Base-by-base conservation (phyloP, 2,888 invertebrate genomes). In the Petrolisthes manimaculis region DNA sequence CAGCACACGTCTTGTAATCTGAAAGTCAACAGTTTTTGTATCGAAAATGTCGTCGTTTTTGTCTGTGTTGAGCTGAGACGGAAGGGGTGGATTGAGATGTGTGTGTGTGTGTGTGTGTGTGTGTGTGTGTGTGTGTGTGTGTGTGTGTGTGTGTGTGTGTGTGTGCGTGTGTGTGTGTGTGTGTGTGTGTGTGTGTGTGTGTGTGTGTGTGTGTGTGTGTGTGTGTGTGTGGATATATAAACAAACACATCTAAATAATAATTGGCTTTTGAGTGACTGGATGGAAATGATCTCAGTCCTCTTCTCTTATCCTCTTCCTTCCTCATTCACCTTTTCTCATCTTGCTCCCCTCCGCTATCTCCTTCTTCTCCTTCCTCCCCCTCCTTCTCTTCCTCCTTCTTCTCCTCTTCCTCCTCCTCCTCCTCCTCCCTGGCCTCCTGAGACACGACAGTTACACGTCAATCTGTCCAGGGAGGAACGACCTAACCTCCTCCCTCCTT, bases 111-210 rank as follows among this genome's bases (percentile, higher is more conserved):
- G 69, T 83, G 83, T 71, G 71, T 71, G 83, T 83, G 83, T 83
- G 83, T 71, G 83, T 83, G 69, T 71, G 71, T 69, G 71, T 83
- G 83, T 69, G 71, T 69, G 69, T 71, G 71, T 83, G 71, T 69
- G 83, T 83, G 83, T 83, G 83, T 83, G 83, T 83, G 83, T 83
- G 83, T 83, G 83, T 83, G 83, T 83, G 83, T 83, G 83, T 83
- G 83, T 83, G 83, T 83, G 83, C 71, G 83, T 83, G 83, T 83
- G 83, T 83, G 83, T 83, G 83, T 83, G 83, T 83, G 83, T 83
- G 83, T 83, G 83, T 83, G 83, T 83, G 83, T 83, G 83, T 83
- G 83, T 83, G 83, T 83, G 83, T 83, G 83, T 82, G 82, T 82
- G 82, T 82, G 82, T 82, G 69, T 82, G 82, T 82, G 82, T 82